A percentile compares a stretch with the other conserved stretches of the same genome.
Conservation (phyloP, 2,113 vertebrate species). For the Actinemys pallida region DNA sequence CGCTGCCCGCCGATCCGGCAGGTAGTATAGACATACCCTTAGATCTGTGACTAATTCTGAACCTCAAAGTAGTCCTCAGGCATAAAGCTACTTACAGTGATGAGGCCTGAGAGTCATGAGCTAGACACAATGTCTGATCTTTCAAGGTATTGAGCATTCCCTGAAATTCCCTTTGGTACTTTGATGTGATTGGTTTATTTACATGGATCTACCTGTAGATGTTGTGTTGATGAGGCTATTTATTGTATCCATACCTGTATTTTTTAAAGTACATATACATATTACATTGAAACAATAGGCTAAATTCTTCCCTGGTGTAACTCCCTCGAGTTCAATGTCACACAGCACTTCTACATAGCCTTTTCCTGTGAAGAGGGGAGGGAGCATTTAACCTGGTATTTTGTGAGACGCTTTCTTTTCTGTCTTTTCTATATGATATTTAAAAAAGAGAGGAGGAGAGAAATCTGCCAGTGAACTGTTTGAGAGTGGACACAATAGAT, state of each 20-base stretch:
- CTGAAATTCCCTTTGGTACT: neutral
- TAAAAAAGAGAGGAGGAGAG: neutral
- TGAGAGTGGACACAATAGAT: neutral
- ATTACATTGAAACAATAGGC: neutral
- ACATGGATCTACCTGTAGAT: neutral
- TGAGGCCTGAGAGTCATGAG: rapidly evolving
- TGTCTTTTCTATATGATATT: neutral
- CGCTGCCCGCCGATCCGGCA: no score
- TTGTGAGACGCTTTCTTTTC: constrained; percentile 4
- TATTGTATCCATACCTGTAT: neutral
- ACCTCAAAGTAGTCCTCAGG: neutral
- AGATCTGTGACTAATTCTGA: neutral
- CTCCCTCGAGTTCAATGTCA: neutral
- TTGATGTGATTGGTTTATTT: neutral
- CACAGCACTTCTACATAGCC: neutral
- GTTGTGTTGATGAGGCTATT: neutral
- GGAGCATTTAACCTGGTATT: neutral
- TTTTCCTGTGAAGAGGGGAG: neutral
- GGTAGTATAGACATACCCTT: no score
- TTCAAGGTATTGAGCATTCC: neutral
- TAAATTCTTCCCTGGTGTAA: neutral
- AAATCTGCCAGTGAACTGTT: neutral
- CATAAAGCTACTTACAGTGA: neutral
- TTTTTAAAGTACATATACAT: neutral
- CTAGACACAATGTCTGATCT: rapidly evolving